phyloP scores from a whole-genome alignment of 2,888 invertebrate genomes.

The Resseliella maxima region DNA sequence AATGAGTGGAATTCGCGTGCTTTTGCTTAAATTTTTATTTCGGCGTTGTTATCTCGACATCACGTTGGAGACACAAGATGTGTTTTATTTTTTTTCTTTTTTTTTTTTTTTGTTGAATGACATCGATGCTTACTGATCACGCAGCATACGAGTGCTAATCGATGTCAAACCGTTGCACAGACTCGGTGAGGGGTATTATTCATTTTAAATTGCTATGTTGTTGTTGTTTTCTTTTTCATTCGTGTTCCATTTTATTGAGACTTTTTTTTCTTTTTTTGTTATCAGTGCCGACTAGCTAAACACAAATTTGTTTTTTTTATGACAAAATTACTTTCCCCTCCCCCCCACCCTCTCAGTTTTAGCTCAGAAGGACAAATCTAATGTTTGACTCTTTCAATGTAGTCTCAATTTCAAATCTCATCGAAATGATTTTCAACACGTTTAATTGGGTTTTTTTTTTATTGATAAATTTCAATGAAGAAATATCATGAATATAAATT shows the following conservation, averaged over 20 bases:
- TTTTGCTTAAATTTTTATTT: neutral
- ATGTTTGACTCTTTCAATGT: neutral
- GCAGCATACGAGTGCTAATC: neutral
- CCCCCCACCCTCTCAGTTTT: too few species aligned
- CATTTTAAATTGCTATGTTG: neutral
- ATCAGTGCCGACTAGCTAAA: neutral
- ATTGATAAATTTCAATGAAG: neutral
- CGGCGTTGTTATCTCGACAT: neutral
- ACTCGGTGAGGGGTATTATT: constrained; percentile 43
- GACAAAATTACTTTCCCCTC: too few species aligned
- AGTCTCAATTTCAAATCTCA: neutral
- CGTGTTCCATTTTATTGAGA: neutral
- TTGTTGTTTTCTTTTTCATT: neutral
- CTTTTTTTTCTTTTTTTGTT: neutral
- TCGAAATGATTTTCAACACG: too few species aligned
- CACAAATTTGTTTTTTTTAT: too few species aligned
- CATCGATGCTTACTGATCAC: neutral
- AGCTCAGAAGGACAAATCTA: neutral
- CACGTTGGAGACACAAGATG: neutral
- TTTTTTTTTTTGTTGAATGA: neutral
- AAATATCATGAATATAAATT: too few species aligned
- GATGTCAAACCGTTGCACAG: neutral
- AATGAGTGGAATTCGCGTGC: neutral
- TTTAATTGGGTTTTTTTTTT: neutral
- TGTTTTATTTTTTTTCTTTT: neutral